Evolutionary conservation across 2,888 invertebrate species (phyloP), one percentile per base, ranked within the genome.

Genomic region (Amphimallon solstitiale): DNA sequence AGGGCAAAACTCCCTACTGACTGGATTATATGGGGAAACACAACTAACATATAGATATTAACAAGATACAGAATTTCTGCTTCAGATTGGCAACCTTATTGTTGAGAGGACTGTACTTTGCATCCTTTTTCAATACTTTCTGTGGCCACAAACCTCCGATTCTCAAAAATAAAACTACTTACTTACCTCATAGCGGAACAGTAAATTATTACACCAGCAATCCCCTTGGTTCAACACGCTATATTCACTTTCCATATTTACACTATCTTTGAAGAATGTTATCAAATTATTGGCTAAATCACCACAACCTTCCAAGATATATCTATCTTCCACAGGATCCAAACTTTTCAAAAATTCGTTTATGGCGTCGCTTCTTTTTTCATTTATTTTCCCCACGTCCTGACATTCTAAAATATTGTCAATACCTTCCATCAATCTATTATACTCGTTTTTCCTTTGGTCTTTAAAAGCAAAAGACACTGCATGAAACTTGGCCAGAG

Each of bases 141-240:
- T n/a, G n/a, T n/a, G n/a, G n/a, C n/a, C n/a, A n/a, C n/a, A n/a
- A n/a, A n/a, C n/a, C n/a, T n/a, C n/a, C n/a, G n/a, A n/a, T n/a
- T n/a, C n/a, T n/a, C n/a, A n/a, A 5, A 4, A 17, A 19, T 46
- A 17, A 5, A 14, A 10, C 23, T 23, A 14, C 38, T 60, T 14
- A 66, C 63, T 70, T 69, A 71, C 72, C 34, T 65, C 63, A 62
- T 73, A 73, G 65, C 68, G 70, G 43, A 73, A 73, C 67, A 77
- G 64, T 66, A 75, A 65, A 62, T 77, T 77, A 59, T 76, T 76
- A 23, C 72, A 73, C 77, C 76, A 77, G 52, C 73, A 71, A 59
- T 76, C 77, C 0, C 74, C 75, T 64, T 77, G 75, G 9, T 68
- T 56, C 10, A 77, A 45, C 34, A 72, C 70, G 10, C 62, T 45